These are phyloP conservation scores for Oryzaephilus surinamensis DNA, from an alignment of 1,140 invertebrate species.

Conservation along the genomic window DNA sequence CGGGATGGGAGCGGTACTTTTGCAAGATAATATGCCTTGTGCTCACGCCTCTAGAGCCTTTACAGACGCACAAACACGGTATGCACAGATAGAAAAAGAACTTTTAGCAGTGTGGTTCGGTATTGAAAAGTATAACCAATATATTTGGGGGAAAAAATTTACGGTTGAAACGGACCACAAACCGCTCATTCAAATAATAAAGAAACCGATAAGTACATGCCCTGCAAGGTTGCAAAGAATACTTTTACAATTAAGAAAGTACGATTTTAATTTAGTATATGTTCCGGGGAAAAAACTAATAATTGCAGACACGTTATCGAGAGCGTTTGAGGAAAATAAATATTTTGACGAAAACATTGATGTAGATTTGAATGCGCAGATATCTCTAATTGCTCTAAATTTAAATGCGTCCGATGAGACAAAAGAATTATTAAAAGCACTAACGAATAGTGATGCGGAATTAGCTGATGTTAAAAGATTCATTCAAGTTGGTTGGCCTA, in stretches of 20 bases:
- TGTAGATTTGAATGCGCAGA: neutral
- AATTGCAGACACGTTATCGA: conserved; percentile 28
- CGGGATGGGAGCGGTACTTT: conserved; percentile 27
- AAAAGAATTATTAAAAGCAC: too few species aligned
- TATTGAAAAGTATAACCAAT: conserved; percentile 15
- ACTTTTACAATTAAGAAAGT: conserved; percentile 6
- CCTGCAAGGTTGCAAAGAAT: conserved; percentile 11
- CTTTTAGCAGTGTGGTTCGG: conserved; percentile 17
- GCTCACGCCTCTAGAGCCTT: conserved; percentile 30
- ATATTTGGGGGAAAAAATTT: conserved; percentile 17
- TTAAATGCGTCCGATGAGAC: neutral
- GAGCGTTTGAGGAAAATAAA: neutral
- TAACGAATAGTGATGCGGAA: neutral
- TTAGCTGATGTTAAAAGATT: neutral
- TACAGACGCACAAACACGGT: conserved; percentile 29
- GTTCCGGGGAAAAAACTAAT: conserved; percentile 14
- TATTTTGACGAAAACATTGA: neutral
- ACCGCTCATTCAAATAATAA: conserved; percentile 14
- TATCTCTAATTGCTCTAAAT: neutral
- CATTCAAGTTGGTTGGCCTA: neutral
- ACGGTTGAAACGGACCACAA: conserved; percentile 13
- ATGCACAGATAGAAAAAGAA: conserved; percentile 15
- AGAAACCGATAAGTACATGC: conserved; percentile 5
- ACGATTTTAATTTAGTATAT: conserved; percentile 8
- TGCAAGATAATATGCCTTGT: conserved; percentile 25